phyloP scores from a whole-genome alignment of 2,113 vertebrate genomes.

The Sialia sialis region DNA sequence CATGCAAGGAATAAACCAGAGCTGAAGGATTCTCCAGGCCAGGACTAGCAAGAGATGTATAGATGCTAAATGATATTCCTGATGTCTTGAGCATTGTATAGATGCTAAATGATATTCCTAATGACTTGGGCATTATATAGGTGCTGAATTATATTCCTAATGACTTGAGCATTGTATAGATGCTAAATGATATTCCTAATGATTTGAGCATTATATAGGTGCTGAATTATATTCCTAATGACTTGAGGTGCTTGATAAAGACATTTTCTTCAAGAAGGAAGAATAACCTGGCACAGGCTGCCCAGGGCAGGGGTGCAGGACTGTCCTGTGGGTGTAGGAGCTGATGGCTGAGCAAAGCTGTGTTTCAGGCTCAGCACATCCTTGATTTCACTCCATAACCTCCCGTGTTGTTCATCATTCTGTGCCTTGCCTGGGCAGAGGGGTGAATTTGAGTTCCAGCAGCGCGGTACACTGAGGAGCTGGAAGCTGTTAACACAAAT shows the following conservation, averaged over 20 bases:
- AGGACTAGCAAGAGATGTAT: neutral
- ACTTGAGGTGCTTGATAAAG: neutral
- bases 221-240: neutral
- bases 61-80: neutral
- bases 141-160: neutral
- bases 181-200: too few relatives aligned
- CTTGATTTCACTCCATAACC: neutral
- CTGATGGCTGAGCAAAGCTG: neutral
- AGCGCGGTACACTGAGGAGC: rapidly evolving
- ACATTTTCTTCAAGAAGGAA: neutral
- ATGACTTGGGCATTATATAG: too few relatives aligned
- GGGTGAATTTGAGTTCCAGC: neutral
- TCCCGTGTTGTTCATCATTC: rapidly evolving
- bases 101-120: neutral
- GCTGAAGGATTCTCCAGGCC: neutral
- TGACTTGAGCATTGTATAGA: neutral
- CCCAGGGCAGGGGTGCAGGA: rapidly evolving
- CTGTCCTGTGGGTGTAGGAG: neutral
- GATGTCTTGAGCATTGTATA: neutral
- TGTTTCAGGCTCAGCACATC: rapidly evolving
- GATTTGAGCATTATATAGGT: too few relatives aligned
- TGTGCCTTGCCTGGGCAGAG: rapidly evolving
- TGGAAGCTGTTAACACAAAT: neutral
- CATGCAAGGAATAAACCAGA: neutral
- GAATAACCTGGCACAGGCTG: neutral